Evolutionary conservation across 2,797 vertebrate species (phyloP), one percentile per base, ranked within the genome.

Genomic region (Acanthopagrus latus): DNA sequence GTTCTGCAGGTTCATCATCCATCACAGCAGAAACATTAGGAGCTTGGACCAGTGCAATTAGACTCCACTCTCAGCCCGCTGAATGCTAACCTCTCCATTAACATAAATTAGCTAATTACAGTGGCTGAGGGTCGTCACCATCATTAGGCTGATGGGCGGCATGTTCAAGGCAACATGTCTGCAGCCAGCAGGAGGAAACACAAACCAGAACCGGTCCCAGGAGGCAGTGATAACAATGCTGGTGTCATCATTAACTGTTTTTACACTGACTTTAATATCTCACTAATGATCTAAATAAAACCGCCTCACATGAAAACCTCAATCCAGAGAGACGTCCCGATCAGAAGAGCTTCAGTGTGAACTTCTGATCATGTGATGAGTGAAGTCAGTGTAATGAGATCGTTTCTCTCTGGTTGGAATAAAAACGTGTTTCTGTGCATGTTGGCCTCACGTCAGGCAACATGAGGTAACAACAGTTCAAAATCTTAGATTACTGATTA

Each of bases 61-160:
- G 20, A 78, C 67, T 48, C 17, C 25, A 50, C 68, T 76, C 64
- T 21, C 48, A 38, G 12, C 60, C 48, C 58, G 29, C 62, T 60
- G 54, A 62, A 50, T 59, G 25, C 59, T 75, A 79, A 75, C 48
- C 81, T 54, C 27, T 55, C 38, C 81, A 81, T 87, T 80, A 75
- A 71, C 83, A 75, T 79, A 71, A 79, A 83, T 55, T 41, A n/a
- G 14, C 57, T 78, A 71, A 87, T 84, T 73, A 76, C 43, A 51
- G 70, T 10, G 23, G 58, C 38, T 14, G 51, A 57, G 20, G 55
- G 27, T 27, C 65, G 41, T 75, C 73, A 78, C 25, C 3, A 70
- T 21, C 27, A 29, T 68, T 71, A 78, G 60, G 59, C 64, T 78
- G 70, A 75, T 65, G 65, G 41, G 60, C 8, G 56, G 52, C 52